Evolutionary conservation across 2,113 vertebrate genomes (phyloP), one percentile per base, ranked within the genome.

Genomic region (Noturus placidus): DNA sequence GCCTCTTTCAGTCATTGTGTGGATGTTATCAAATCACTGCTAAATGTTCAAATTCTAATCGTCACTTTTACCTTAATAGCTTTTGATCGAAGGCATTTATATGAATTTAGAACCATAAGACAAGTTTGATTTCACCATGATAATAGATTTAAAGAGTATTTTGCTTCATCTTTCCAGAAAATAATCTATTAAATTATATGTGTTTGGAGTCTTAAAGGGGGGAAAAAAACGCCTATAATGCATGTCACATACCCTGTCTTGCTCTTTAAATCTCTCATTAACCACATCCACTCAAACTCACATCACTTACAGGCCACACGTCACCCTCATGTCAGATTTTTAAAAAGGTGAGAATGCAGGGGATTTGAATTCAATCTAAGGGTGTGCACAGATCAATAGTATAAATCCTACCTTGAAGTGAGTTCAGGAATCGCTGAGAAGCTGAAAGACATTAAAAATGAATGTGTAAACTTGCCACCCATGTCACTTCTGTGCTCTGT

Each of bases 291-390:
- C 38, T 87, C 69, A 52, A 87, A 83, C 70, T 52, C 59, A 7
- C 81, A 87, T 87, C 42, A 86, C 87, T 93, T 91, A 20, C 69
- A 83, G 57, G 86, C 82, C 25, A 5, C 77, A 77, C 87, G 91
- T 65, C 89, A 91, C 89, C 86, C 33, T 17, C 30, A n/a, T 20
- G 65, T 76, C 42, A 17, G 33, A 61, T 86, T 88, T 88, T 85
- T 52, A 65, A 69, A 83, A 89, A 89, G 89, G 90, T 91, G 89
- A 91, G 88, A 92, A 91, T 82, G 92, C 85, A 90, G 90, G 92
- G 93, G 94, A 94, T 94, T 92, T 90, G 93, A 92, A 94, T 94
- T 93, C 94, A 93, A 95, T 95, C 93, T 94, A 91, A 90, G 90
- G 88, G 87, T 91, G 92, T 88, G 88, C 87, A 79, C 83, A 82